Percentiles rank a stretch among this genome's conserved stretches.
phyloP scores from a whole-genome alignment of 2,113 vertebrate species.

The Tiliqua scincoides region DNA sequence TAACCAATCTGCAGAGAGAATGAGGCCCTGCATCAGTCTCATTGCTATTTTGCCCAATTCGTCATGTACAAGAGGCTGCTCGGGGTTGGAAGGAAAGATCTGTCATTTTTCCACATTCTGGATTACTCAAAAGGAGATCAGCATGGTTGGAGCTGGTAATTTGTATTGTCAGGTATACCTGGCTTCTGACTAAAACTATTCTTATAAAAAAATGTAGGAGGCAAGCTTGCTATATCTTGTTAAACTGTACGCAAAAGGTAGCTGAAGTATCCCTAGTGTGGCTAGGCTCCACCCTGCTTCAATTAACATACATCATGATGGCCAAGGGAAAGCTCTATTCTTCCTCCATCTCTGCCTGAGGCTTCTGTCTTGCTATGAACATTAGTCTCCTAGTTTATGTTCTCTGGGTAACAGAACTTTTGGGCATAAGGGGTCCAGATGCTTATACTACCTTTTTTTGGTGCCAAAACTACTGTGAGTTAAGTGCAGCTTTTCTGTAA shows the following conservation, averaged over 20 bases:
- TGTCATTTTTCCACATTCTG: no score
- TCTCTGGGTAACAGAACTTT: background rate
- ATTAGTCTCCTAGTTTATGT: background rate
- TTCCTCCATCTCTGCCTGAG: background rate
- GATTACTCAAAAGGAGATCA: no score
- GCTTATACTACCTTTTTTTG: background rate
- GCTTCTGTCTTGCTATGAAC: background rate
- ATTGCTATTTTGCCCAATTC: background rate
- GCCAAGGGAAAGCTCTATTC: background rate
- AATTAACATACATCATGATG: background rate
- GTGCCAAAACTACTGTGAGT: background rate
- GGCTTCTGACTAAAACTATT: no score
- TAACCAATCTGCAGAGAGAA: background rate
- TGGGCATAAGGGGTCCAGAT: background rate
- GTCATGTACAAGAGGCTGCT: background rate
- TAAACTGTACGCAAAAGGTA: background rate
- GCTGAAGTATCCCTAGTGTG: no score
- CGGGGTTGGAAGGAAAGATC: no score
- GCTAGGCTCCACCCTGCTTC: background rate
- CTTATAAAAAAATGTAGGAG: no score
- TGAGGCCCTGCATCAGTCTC: background rate
- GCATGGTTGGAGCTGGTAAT: no score
- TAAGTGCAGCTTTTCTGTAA: background rate
- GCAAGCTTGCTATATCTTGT: background rate
- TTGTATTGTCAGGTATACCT: no score